Conservation (phyloP, 2,113 vertebrate species). For the Toxostoma redivivum region DNA sequence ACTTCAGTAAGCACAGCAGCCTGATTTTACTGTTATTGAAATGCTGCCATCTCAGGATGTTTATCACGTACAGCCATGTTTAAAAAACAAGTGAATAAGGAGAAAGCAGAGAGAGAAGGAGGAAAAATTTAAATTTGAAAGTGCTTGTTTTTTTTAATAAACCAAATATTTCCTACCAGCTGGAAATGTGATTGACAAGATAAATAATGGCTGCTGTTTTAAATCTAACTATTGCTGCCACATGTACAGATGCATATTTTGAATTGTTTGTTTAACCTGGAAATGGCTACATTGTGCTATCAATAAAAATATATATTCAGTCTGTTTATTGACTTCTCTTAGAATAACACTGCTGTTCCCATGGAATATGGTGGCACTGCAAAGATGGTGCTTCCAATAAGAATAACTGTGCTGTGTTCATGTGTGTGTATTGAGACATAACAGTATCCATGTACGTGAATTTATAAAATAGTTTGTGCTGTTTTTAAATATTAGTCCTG, state of each 20-base stretch:
- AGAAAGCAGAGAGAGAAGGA: neutral
- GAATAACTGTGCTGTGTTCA: neutral
- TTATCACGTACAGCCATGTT: neutral
- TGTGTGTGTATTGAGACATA: neutral
- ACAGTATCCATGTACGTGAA: neutral
- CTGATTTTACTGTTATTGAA: neutral
- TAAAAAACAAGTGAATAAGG: neutral
- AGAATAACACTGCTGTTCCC: neutral
- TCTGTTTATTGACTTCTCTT: neutral
- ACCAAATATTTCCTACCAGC: neutral
- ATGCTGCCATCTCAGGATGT: neutral
- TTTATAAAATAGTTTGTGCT: neutral
- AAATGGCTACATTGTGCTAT: neutral
- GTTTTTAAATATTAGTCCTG: neutral
- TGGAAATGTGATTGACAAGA: neutral
- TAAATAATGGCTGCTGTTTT: neutral
- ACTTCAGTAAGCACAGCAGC: neutral
- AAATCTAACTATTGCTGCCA: neutral
- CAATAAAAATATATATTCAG: neutral
- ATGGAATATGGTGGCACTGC: neutral
- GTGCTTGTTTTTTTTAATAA: neutral
- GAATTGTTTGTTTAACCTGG: neutral
- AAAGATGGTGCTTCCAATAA: neutral
- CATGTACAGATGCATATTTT: accelerated
- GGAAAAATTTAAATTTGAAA: neutral